Percentiles rank a stretch among this genome's conserved stretches.
Evolutionary conservation across 2,113 vertebrate species (phyloP).

Genomic region (Actenoides lindsayi): DNA sequence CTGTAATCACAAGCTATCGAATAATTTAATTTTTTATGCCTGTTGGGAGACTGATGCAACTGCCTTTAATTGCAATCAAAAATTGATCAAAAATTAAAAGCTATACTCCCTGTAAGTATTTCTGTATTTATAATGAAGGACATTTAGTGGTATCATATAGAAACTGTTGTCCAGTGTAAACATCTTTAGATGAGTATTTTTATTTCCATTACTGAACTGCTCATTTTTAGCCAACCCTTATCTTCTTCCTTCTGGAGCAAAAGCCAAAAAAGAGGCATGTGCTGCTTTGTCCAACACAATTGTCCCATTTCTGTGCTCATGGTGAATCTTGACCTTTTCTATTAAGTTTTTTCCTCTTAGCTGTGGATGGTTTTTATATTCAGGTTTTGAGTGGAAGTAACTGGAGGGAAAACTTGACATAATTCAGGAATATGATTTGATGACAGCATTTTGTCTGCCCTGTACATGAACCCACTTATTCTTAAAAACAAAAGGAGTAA

Average conservation of each 20-base stretch:
- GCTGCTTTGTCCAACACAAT: background rate
- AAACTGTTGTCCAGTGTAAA: background rate
- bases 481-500: background rate
- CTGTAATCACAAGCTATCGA: background rate
- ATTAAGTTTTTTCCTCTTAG: background rate
- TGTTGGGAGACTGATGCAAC: background rate
- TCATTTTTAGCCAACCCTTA: background rate
- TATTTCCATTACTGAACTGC: background rate
- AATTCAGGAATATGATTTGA: background rate
- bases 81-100: background rate
- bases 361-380: background rate
- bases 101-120: background rate
- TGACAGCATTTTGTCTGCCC: background rate
- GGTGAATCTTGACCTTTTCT: background rate
- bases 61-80: background rate
- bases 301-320: background rate
- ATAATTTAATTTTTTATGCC: background rate
- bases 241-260: background rate
- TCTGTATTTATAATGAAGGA: background rate
- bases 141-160: background rate
- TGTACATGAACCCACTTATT: background rate
- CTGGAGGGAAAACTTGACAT: background rate
- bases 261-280: background rate
- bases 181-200: background rate
- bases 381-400: background rate